Conservation (phyloP, 2,113 vertebrate genomes). For the Eupsittula cactorum region DNA sequence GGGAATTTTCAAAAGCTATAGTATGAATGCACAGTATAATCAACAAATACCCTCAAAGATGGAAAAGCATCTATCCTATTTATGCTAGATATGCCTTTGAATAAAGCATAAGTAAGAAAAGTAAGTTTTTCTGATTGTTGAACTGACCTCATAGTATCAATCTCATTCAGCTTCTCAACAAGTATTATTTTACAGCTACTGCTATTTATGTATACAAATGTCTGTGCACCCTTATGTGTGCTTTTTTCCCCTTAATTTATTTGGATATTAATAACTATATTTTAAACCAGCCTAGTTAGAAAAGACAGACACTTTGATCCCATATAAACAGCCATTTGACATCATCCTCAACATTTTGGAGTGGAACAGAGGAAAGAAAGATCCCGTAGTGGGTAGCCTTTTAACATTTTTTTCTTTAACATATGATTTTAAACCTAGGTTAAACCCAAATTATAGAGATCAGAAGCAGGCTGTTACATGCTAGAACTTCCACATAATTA, state of each 20-base stretch:
- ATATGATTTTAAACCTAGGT: constrained; percentile 40
- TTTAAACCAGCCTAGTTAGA: not conserved
- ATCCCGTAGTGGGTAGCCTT: not conserved
- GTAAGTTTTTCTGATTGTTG: not conserved
- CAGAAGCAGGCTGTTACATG: constrained; percentile 44
- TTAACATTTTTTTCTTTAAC: constrained; percentile 16
- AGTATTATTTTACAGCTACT: not conserved
- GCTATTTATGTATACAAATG: not conserved
- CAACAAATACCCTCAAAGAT: not conserved
- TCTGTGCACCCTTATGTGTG: not conserved
- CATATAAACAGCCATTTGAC: not conserved
- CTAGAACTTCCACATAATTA: constrained; percentile 6
- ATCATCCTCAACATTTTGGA: not conserved
- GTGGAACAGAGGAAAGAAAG: not conserved
- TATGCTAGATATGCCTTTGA: not conserved
- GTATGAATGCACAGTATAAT: not conserved
- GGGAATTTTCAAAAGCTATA: not conserved
- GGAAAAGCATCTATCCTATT: not conserved
- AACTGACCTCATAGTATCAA: not conserved
- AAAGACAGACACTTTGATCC: not conserved
- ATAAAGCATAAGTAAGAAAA: not conserved
- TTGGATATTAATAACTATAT: not conserved
- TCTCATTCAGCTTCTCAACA: not conserved
- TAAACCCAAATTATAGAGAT: constrained; percentile 17
- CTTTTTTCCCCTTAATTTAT: not conserved